phyloP scores from a whole-genome alignment of 2,113 vertebrate species.

The Larimichthys polyactis region DNA sequence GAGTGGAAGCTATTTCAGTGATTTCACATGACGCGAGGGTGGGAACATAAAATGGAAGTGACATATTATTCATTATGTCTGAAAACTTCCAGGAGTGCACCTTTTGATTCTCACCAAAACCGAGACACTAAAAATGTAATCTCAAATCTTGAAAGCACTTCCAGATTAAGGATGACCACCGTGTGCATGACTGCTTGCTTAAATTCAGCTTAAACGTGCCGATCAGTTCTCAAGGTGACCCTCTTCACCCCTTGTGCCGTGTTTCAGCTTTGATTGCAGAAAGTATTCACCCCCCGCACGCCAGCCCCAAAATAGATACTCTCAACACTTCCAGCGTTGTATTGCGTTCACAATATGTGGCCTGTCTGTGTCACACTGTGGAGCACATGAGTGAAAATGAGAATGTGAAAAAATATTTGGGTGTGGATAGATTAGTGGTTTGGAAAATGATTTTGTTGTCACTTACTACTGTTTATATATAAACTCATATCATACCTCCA shows the following conservation, averaged over 20 bases:
- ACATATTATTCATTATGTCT: not conserved
- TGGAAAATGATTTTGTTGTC: not conserved
- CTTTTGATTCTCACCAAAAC: not conserved
- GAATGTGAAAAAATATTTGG: not conserved
- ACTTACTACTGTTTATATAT: not conserved
- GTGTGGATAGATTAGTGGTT: not conserved
- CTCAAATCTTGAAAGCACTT: not conserved
- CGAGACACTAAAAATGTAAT: not conserved
- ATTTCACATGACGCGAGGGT: constrained; percentile 63
- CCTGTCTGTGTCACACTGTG: not conserved
- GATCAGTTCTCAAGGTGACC: constrained; percentile 50
- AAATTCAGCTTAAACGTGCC: not conserved
- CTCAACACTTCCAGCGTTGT: constrained; percentile 33
- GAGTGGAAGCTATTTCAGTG: constrained; percentile 69
- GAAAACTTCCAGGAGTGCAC: not conserved
- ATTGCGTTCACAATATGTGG: constrained; percentile 30
- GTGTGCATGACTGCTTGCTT: not conserved
- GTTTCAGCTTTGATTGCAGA: constrained; percentile 41
- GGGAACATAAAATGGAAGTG: constrained; percentile 16
- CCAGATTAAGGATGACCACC: not conserved
- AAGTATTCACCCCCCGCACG: constrained; percentile 30
- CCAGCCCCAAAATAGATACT: constrained; percentile 64
- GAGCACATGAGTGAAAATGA: not conserved
- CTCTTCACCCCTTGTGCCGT: constrained; percentile 9
- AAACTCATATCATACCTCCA: not conserved